Base-by-base conservation (phyloP, 2,113 vertebrate species). In the Hyperopisus bebe region DNA sequence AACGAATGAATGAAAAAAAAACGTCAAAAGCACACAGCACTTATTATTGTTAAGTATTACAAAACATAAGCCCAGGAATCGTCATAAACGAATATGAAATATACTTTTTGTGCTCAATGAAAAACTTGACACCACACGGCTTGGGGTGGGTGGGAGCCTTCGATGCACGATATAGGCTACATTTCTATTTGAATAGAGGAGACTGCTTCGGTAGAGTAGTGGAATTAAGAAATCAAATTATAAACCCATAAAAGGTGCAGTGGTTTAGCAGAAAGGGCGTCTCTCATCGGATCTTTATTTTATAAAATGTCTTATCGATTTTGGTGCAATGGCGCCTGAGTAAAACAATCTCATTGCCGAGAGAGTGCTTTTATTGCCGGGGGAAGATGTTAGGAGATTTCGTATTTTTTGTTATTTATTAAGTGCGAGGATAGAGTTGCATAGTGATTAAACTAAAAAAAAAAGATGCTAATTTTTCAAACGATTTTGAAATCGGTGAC, bases 201-300 rank as follows among this genome's bases (percentile, higher is more conserved):
- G 31, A 39, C 31, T 74, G 66, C 2, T 77, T 77, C 70, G 31
- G 11, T 13, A 15, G 35, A 17, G 27, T 2, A 39, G 70, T 39
- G 74, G 31, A 80, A 80, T 80, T 80, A 80, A 80, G 35, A 19
- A 80, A 80, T 80, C 74, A 80, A 80, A 80, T 80, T 35, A 80
- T 80, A 80, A 80, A 80, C 35, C 74, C 19, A 42, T 80, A 80
- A 80, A 35, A 80, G 15, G 15, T 2, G 13, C 13, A 42, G 39
- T 42, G 31, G 4, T 42, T 80, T 80, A 80, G 35, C 74, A 39
- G 74, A 42, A 80, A 35, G 74, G 35, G 74, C 74, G 74, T 42
- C 74, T 10, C 35, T 80, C 6, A 35, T 42, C 35, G 74, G 13
- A 31, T 80, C 19, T 39, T 80, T 80, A 77, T 80, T 80, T 80